phyloP scores from a whole-genome alignment of 2,113 vertebrate genomes.

The Zosterops borbonicus region DNA sequence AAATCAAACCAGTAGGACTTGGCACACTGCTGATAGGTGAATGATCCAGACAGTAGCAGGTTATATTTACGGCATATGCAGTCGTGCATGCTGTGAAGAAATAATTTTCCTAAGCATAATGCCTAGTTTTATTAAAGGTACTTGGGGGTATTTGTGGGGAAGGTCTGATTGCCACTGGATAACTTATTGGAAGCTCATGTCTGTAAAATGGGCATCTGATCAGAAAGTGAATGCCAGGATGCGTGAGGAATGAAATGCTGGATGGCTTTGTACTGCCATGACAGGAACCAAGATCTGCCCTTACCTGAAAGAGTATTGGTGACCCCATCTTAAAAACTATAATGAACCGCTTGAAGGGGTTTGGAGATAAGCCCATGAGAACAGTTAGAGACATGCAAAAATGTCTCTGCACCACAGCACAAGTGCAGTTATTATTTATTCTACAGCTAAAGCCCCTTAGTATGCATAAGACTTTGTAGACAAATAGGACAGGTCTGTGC shows the following conservation, averaged over 20 bases:
- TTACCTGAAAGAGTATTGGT: not conserved
- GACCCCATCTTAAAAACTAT: not conserved
- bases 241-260: not conserved
- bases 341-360: not conserved
- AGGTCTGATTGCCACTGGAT: not conserved
- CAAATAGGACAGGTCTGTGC: constrained; percentile 42
- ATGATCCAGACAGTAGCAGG: not conserved
- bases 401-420: not conserved
- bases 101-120: not conserved
- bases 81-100: not conserved
- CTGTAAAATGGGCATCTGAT: not conserved
- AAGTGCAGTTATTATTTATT: constrained; percentile 25
- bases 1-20: not conserved
- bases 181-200: not conserved
- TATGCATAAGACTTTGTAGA: constrained; percentile 11
- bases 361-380: constrained; percentile 38
- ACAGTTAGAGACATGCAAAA: constrained; percentile 44
- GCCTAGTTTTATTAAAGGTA: not conserved
- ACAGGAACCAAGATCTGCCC: not conserved
- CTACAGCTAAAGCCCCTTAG: not conserved
- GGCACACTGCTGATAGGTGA: not conserved
- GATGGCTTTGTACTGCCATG: not conserved
- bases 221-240: not conserved
- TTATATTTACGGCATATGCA: not conserved
- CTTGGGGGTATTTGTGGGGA: not conserved